Conservation (phyloP, 2,888 invertebrate genomes). For the Hyposoter dolosus region DNA sequence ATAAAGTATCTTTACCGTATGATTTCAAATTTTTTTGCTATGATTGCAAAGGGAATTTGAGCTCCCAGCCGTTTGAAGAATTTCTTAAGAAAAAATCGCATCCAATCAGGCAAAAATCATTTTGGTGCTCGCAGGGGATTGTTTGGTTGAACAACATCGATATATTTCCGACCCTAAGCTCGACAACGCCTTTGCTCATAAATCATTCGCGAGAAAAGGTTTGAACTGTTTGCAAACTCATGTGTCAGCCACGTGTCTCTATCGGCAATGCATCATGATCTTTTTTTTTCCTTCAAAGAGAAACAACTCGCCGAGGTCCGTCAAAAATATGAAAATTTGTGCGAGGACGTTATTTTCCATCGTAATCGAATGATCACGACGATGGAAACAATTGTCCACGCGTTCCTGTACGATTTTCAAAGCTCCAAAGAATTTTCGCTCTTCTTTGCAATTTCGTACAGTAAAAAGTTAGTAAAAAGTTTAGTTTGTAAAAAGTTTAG, state of each 20-base stretch:
- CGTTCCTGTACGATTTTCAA: background rate
- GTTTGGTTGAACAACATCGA: slow-evolving; percentile 26
- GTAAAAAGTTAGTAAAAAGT: background rate
- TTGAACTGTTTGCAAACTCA: slow-evolving; percentile 34
- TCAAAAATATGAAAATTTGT: background rate
- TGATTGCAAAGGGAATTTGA: background rate
- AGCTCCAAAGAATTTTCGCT: background rate
- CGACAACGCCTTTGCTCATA: slow-evolving; percentile 62
- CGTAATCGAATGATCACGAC: background rate
- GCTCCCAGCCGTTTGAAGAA: background rate
- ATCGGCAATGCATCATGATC: slow-evolving; percentile 14
- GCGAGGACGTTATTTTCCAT: no score
- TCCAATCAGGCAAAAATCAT: slow-evolving; percentile 9
- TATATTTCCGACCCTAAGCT: slow-evolving; percentile 32
- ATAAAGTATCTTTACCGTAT: background rate
- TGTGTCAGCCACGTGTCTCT: slow-evolving; percentile 49
- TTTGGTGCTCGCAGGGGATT: background rate
- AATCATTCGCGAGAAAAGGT: slow-evolving; percentile 37
- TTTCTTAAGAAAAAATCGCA: background rate
- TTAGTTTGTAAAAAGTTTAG: background rate
- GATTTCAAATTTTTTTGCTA: background rate
- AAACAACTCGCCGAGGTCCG: background rate
- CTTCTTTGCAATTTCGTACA: background rate
- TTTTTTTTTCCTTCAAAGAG: slow-evolving; percentile 23
- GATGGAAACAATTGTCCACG: background rate